Conservation (phyloP, 2,888 invertebrate genomes). For the Scelioninae gen. 1 region DNA sequence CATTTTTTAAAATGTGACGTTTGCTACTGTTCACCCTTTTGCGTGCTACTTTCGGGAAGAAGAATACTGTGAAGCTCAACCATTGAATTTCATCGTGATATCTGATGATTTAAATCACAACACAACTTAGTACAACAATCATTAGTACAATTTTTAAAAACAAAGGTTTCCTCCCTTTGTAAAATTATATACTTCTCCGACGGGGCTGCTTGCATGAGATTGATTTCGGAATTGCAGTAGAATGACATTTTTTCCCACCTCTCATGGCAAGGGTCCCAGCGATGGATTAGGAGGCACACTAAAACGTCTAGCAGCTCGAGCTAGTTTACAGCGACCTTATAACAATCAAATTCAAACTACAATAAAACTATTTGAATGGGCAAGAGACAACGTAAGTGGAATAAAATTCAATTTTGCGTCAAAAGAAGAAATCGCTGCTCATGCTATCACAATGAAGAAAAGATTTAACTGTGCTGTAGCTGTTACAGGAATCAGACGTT, state of each 20-base stretch:
- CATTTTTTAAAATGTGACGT: constrained; percentile 37
- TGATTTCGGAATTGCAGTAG: constrained; percentile 7
- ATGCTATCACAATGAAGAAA: not conserved
- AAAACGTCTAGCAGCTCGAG: too few relatives aligned
- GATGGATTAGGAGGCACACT: constrained; percentile 30
- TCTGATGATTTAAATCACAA: constrained; percentile 25
- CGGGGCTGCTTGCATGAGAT: constrained; percentile 12
- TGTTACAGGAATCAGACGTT: too few relatives aligned
- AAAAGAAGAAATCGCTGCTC: too few relatives aligned
- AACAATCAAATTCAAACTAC: constrained; percentile 29
- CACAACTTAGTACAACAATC: too few relatives aligned
- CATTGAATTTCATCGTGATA: constrained; percentile 11
- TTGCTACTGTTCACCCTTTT: too few relatives aligned
- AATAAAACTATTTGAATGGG: constrained; percentile 46
- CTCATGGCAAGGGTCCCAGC: constrained; percentile 23
- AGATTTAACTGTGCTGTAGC: not conserved
- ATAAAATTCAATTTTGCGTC: too few relatives aligned
- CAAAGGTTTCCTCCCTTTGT: too few relatives aligned
- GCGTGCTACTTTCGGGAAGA: too few relatives aligned
- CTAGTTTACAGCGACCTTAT: constrained; percentile 24
- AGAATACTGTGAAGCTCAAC: not conserved
- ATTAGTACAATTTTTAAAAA: too few relatives aligned
- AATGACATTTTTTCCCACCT: constrained; percentile 22
- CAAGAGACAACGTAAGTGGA: not conserved
- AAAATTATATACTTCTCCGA: constrained; percentile 26